Evolutionary conservation across 2,113 vertebrate genomes (phyloP).

Genomic region (Physeter macrocephalus): DNA sequence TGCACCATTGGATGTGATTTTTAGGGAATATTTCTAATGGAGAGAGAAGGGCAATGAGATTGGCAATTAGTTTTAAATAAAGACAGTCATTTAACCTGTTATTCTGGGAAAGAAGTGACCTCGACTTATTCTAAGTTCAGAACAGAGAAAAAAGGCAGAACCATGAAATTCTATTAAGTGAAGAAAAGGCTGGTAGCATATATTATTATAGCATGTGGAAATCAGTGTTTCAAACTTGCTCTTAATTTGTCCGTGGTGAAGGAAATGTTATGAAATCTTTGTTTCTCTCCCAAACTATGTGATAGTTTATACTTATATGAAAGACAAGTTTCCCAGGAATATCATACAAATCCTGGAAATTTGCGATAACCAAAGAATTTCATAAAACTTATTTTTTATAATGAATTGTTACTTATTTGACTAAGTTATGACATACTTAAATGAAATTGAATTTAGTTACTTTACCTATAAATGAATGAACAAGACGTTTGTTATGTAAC

Average conservation of each 20-base stretch:
- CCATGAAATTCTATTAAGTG: neutral
- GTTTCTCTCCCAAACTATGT: neutral
- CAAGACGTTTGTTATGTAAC: neutral
- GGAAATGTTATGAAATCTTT: neutral
- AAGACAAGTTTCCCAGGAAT: neutral
- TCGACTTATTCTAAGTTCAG: neutral
- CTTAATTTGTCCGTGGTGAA: neutral
- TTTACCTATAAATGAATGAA: neutral
- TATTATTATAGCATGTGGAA: neutral
- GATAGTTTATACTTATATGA: neutral
- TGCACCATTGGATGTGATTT: slow-evolving; percentile 2
- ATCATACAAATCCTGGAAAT: neutral
- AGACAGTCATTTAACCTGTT: neutral
- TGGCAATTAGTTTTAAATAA: slow-evolving; percentile 36
- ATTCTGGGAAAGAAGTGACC: neutral
- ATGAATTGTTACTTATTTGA: neutral
- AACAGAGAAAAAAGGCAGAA: neutral
- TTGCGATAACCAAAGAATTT: neutral
- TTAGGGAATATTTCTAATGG: slow-evolving; percentile 21
- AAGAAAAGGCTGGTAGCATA: neutral
- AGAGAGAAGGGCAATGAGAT: neutral
- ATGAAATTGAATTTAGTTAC: neutral
- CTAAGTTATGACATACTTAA: neutral
- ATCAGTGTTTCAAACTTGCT: neutral
- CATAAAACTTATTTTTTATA: neutral